These are phyloP conservation scores for Diloba caeruleocephala DNA, from an alignment of 2,888 invertebrate genomes.

Conservation along the genomic window DNA sequence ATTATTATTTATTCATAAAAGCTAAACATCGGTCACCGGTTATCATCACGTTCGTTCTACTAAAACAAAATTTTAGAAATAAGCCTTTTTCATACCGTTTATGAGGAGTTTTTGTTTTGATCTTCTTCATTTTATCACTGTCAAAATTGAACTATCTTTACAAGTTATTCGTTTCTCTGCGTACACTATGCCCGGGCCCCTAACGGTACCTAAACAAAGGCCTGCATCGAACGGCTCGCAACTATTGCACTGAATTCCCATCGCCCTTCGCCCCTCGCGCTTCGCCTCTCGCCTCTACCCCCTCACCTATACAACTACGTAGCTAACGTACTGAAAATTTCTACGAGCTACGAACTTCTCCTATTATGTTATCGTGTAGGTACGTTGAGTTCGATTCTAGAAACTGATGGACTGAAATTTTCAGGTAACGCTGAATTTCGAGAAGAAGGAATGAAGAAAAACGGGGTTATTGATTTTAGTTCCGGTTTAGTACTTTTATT, in stretches of 20 bases:
- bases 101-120: background rate
- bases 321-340: constrained; percentile 40
- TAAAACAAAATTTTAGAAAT: too few species aligned
- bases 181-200: constrained; percentile 31
- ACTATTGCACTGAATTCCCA: constrained; percentile 62
- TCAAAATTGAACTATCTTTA: constrained; percentile 12
- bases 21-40: too few species aligned
- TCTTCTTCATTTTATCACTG: constrained; percentile 1
- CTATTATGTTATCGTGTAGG: constrained; percentile 18
- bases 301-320: constrained; percentile 18
- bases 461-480: too few species aligned
- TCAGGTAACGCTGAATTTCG: too few species aligned
- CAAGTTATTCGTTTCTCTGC: constrained; percentile 20
- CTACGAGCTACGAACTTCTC: constrained; percentile 26
- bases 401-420: constrained; percentile 3
- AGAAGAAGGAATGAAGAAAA: too few species aligned
- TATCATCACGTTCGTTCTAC: too few species aligned
- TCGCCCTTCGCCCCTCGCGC: constrained; percentile 36
- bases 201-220: constrained; percentile 71
- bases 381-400: too few species aligned
- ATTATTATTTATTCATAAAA: too few species aligned
- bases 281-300: constrained; percentile 32
- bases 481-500: too few species aligned
- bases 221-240: constrained; percentile 69
- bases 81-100: background rate